Evolutionary conservation across 2,797 vertebrate species (phyloP), one percentile per base, ranked within the genome.

Genomic region (Streptopelia turtur): DNA sequence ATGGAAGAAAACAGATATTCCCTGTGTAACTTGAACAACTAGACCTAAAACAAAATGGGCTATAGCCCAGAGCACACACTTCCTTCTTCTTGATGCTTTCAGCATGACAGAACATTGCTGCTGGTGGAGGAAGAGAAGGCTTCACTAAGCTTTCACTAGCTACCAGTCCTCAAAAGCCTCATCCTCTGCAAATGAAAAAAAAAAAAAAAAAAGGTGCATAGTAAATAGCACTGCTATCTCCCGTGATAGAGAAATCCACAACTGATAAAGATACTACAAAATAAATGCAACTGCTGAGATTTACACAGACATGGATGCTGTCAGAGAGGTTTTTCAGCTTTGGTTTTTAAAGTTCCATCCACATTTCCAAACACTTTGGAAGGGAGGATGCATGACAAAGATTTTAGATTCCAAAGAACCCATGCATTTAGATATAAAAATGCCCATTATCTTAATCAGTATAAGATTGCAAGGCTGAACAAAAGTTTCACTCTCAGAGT

Each of bases 371-470:
- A 56, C 28, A 31, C 28, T 88, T 79, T 20, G 10, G n/a, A 78
- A 96, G 3, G 1, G 1, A 7, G 5, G 1, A 43, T 22, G 60
- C 1, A 0, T 16, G 79, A 60, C n/a, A 60, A 30, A 78, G 13
- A 60, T 33, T 69, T 13, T 53, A 68, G 53, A 43, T 65, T 66
- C 37, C 30, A 85, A 79, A 21, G 21, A 63, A 87, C 20, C 6
- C 22, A 56, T 6, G 25, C 37, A 56, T 79, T 60, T 88, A 86
- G 30, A 86, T 45, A 60, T 68, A 82, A 85, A 25, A 72, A 7
- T n/a, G 47, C 1, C 65, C 77, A 12, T 49, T 76, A 53, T 50
- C 68, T 83, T 61, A 16, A 68, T 31, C 49, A 80, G n/a, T 1
- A 0, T 53, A 72, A 90, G 47, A 79, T 5, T 56, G 6, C n/a